Evolutionary conservation across 2,797 vertebrate genomes (phyloP).

Genomic region (Naso thynnoides): DNA sequence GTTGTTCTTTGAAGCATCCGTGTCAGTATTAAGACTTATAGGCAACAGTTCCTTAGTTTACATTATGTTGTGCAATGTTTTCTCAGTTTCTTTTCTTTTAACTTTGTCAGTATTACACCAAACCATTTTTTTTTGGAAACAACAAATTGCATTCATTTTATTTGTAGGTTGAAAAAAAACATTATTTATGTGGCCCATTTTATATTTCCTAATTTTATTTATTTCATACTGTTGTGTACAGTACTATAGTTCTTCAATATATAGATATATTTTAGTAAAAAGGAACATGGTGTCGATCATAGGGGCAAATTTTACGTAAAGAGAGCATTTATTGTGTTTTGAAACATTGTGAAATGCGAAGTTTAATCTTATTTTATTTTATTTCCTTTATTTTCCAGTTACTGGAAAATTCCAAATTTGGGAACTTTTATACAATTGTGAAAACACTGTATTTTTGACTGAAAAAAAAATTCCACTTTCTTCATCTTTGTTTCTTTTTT

Average conservation of each 20-base stretch:
- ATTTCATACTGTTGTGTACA: constrained; percentile 99
- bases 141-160: constrained; percentile 97
- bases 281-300: constrained; percentile 99
- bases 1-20: constrained; percentile 97
- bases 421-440: constrained; percentile 99
- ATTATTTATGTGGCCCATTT: constrained; percentile 99
- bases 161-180: constrained; percentile 98
- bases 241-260: constrained; percentile 99
- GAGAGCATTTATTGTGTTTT: constrained; percentile 99
- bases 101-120: constrained; percentile 99
- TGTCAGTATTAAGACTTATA: constrained; percentile 98
- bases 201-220: constrained; percentile 99
- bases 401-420: constrained; percentile 99
- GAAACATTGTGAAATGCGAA: constrained; percentile 99
- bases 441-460: constrained; percentile 99
- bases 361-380: constrained; percentile 98
- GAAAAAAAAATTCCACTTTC: constrained; percentile 98
- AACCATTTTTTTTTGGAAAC: constrained; percentile 91
- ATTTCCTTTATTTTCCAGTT: constrained; percentile 95
- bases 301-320: constrained; percentile 99
- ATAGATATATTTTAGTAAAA: constrained; percentile 99
- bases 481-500: constrained; percentile 93
- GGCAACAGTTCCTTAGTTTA: constrained; percentile 99
- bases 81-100: constrained; percentile 87
- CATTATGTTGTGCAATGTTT: constrained; percentile 99